phyloP scores from a whole-genome alignment of 1,140 invertebrate species.

The Drosophila funebris region DNA sequence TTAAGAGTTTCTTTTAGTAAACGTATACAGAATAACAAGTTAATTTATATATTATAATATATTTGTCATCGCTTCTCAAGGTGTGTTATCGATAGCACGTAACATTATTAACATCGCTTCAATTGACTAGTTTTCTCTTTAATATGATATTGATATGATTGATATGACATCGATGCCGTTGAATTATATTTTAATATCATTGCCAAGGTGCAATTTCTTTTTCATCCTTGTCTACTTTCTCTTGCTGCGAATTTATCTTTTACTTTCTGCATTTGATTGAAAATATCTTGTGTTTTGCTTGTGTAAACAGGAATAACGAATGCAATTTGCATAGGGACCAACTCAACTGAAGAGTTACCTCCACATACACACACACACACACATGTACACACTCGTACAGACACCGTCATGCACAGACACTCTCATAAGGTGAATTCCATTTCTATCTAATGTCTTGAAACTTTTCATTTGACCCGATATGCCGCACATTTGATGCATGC shows the following conservation, averaged over 20 bases:
- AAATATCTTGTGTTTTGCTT: constrained; percentile 1
- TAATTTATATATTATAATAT: no score
- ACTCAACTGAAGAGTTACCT: neutral
- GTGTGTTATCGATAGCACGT: no score
- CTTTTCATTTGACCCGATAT: constrained; percentile 56
- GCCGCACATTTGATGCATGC: constrained; percentile 49
- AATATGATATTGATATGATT: no score
- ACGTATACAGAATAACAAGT: no score
- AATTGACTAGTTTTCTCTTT: no score
- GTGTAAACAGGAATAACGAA: constrained; percentile 7
- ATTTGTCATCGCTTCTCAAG: no score
- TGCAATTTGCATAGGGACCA: constrained; percentile 29
- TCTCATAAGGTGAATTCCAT: neutral
- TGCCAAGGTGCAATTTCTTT: neutral
- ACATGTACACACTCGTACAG: neutral
- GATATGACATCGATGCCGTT: no score
- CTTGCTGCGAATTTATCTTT: neutral
- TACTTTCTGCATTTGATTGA: constrained; percentile 1
- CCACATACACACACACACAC: neutral
- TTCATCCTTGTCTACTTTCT: neutral
- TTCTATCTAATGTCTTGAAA: constrained; percentile 43
- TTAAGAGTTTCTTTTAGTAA: no score
- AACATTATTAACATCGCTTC: no score
- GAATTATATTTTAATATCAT: neutral
- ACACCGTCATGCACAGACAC: neutral